phyloP scores from a whole-genome alignment of 2,888 invertebrate species.

The Polymixis flavicincta region DNA sequence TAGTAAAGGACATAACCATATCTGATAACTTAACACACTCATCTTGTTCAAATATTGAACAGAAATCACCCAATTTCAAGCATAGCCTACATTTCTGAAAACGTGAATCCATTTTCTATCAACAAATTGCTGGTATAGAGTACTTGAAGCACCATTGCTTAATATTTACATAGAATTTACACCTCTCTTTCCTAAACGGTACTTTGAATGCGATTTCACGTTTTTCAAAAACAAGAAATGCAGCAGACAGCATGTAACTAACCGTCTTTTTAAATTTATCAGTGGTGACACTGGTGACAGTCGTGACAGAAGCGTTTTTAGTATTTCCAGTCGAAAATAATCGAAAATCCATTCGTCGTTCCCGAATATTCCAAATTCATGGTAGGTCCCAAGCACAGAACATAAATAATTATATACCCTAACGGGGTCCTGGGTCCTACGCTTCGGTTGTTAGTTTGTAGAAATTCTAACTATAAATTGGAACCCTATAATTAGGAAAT shows the following conservation, averaged over 20 bases:
- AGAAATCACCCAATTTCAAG: conserved; percentile 87
- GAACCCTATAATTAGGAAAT: too few relatives aligned
- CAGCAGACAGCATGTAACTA: background rate
- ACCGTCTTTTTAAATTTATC: conserved; percentile 57
- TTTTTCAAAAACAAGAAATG: conserved; percentile 24
- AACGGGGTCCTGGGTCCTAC: too few relatives aligned
- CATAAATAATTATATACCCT: too few relatives aligned
- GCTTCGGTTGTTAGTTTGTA: too few relatives aligned
- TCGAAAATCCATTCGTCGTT: background rate
- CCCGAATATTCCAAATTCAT: background rate
- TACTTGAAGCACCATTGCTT: conserved; percentile 34
- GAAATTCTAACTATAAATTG: too few relatives aligned
- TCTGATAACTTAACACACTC: conserved; percentile 86
- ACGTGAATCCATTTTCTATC: conserved; percentile 73
- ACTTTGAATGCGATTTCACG: conserved; percentile 23
- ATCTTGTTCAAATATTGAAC: conserved; percentile 88
- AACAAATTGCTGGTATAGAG: conserved; percentile 11
- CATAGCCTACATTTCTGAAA: conserved; percentile 88
- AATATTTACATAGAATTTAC: conserved; percentile 55
- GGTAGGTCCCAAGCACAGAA: too few relatives aligned
- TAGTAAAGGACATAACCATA: conserved; percentile 88
- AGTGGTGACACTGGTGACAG: conserved; percentile 31
- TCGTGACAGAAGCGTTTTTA: background rate
- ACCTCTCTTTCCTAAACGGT: conserved; percentile 33
- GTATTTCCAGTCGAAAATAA: background rate